Percentiles rank a stretch among this genome's conserved stretches.
phyloP scores from a whole-genome alignment of 2,113 vertebrate genomes.

The Diphyllodes magnificus region DNA sequence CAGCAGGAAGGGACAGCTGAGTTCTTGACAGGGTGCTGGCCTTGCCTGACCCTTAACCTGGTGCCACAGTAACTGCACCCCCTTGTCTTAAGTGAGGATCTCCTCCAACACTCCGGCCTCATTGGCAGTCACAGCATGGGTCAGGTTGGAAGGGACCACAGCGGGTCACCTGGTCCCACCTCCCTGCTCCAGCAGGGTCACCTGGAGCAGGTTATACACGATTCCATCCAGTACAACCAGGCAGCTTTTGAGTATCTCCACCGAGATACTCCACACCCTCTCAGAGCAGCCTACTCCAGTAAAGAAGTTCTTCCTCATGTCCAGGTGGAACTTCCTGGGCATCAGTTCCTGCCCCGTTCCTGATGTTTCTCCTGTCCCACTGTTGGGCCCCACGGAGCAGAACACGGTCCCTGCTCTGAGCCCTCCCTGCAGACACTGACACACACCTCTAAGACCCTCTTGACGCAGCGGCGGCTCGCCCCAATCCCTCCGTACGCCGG shows the following conservation, averaged over 20 bases:
- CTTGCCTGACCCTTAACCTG: not conserved
- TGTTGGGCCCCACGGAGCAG: not conserved
- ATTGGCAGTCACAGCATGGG: fast-evolving
- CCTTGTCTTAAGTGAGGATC: fast-evolving
- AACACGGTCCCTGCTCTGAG: not conserved
- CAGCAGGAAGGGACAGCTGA: not conserved
- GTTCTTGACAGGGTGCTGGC: fast-evolving
- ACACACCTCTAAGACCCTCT: not conserved
- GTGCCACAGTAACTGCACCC: not conserved
- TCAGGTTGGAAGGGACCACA: not conserved
- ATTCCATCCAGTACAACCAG: not conserved
- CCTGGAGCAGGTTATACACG: not conserved
- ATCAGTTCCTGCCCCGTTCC: not conserved
- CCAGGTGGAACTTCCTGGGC: not conserved
- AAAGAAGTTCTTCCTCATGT: not conserved
- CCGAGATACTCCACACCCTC: not conserved
- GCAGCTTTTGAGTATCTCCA: not conserved
- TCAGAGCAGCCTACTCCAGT: not conserved
- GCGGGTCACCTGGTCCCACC: not conserved
- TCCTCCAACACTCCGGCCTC: fast-evolving
- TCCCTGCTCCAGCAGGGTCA: not conserved
- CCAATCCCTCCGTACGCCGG: not conserved
- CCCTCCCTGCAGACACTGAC: not conserved
- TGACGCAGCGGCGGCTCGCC: not conserved
- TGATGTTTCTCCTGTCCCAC: not conserved